Evolutionary conservation across 1,140 invertebrate species (phyloP).

Genomic region (Trichomalopsis sarcophagae): DNA sequence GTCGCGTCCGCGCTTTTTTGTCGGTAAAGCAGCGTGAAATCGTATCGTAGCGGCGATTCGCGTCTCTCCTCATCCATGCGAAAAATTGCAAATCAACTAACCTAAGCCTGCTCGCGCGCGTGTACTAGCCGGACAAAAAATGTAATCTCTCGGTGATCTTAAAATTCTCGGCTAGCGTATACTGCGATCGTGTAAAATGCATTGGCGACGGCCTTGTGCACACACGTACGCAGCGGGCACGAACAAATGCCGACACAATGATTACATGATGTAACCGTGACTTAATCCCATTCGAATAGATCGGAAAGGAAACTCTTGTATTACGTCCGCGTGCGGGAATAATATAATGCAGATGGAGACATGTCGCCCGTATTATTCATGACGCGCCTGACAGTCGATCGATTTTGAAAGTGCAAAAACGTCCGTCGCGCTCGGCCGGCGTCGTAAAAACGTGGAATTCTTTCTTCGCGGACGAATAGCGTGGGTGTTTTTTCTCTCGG

Average conservation of each 20-base stretch:
- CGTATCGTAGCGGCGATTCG: background rate
- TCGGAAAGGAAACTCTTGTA: constrained; percentile 12
- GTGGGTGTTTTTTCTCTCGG: background rate
- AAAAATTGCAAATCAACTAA: background rate
- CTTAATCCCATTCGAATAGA: constrained; percentile 23
- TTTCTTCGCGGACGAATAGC: background rate
- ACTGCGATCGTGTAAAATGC: constrained; percentile 34
- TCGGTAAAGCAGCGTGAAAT: background rate
- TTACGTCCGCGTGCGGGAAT: background rate
- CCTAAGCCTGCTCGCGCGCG: background rate
- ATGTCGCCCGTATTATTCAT: constrained; percentile 9
- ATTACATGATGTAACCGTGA: constrained; percentile 43
- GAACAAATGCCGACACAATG: constrained; percentile 27
- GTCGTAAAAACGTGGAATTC: background rate
- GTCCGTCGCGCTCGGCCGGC: too few species aligned
- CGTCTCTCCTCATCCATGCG: background rate
- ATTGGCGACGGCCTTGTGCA: constrained; percentile 35
- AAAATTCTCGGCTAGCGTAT: background rate
- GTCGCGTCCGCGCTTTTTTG: background rate
- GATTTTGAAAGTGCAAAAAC: constrained; percentile 43
- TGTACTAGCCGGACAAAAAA: background rate
- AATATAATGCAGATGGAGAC: constrained; percentile 26
- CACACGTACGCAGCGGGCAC: background rate
- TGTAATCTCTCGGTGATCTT: constrained; percentile 14
- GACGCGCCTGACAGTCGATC: background rate